Evolutionary conservation across 2,797 vertebrate genomes (phyloP).

Genomic region (Eleutherodactylus coqui): DNA sequence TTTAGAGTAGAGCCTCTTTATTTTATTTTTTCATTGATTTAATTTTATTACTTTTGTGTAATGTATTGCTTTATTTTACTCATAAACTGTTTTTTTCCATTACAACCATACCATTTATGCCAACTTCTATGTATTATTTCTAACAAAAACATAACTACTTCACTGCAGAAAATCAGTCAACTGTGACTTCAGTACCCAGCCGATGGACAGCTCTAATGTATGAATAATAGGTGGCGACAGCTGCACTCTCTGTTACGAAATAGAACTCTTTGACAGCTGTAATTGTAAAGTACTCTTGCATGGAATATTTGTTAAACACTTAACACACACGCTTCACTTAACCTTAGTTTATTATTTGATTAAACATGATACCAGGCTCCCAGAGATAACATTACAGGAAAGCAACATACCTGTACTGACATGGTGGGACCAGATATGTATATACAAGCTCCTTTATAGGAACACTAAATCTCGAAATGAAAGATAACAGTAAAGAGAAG

Average conservation of each 20-base stretch:
- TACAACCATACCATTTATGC: neutral
- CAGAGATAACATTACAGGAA: neutral
- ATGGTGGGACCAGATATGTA: neutral
- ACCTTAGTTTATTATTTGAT: constrained; percentile 39
- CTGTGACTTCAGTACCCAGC: constrained; percentile 61
- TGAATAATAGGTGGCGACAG: constrained; percentile 50
- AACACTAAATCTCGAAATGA: neutral
- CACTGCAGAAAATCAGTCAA: constrained; percentile 67
- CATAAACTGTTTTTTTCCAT: neutral
- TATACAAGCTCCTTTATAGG: neutral
- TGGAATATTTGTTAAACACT: constrained; percentile 51
- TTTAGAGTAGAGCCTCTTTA: neutral
- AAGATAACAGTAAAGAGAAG: too few relatives aligned
- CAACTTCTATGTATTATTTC: constrained; percentile 64
- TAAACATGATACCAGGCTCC: constrained; percentile 36
- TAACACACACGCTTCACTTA: constrained; percentile 56
- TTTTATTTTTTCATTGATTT: neutral
- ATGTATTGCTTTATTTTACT: neutral
- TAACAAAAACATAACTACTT: constrained; percentile 66
- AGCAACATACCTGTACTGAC: neutral
- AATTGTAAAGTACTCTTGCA: constrained; percentile 55
- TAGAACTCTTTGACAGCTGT: constrained; percentile 55
- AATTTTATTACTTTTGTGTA: neutral
- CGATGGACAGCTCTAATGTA: constrained; percentile 63
- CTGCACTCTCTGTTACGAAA: neutral